phyloP scores from a whole-genome alignment of 2,113 vertebrate genomes.

The Colossoma macropomum region DNA sequence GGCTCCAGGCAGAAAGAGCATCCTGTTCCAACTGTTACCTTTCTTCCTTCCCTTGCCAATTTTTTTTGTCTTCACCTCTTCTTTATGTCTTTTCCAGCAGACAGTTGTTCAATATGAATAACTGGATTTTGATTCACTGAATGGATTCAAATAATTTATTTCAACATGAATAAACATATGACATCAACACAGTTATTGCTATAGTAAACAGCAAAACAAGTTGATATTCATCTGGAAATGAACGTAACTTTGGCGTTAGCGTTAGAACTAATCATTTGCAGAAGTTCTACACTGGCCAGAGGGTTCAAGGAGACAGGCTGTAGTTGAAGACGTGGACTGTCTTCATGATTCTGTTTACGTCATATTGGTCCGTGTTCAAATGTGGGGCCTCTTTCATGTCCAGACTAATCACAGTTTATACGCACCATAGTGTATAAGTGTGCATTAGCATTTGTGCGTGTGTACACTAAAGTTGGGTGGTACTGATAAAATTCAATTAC shows the following conservation, averaged over 20 bases:
- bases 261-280: not conserved
- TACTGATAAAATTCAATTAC: too few species aligned
- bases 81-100: not conserved
- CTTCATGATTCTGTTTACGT: not conserved
- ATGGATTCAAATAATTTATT: not conserved
- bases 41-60: not conserved
- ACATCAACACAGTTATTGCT: too few species aligned
- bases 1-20: not conserved
- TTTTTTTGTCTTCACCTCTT: not conserved
- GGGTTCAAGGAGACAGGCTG: not conserved
- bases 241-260: too few species aligned
- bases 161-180: too few species aligned
- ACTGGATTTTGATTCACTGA: not conserved
- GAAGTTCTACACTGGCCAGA: not conserved
- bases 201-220: not conserved
- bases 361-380: slow-evolving; percentile 2
- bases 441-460: not conserved
- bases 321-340: not conserved
- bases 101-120: not conserved
- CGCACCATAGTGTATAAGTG: not conserved
- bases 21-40: not conserved
- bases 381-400: not conserved
- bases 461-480: too few species aligned
- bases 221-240: not conserved
- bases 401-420: slow-evolving; percentile 23